A percentile compares a stretch with the other conserved stretches of the same genome.
phyloP scores from a whole-genome alignment of 2,113 vertebrate genomes.

The Oxygymnocypris stewartii region DNA sequence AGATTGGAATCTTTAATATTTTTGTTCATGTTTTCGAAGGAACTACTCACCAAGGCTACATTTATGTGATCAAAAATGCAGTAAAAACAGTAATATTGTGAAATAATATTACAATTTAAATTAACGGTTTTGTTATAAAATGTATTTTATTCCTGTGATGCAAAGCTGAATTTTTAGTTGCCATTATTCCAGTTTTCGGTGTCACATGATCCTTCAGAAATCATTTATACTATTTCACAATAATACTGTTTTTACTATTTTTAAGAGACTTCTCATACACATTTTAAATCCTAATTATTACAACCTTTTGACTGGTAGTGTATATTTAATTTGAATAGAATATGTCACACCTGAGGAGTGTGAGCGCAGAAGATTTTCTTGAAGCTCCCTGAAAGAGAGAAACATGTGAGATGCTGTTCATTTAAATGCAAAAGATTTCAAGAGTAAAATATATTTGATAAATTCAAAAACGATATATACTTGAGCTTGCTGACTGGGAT shows the following conservation, averaged over 20 bases:
- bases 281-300: neutral
- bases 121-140: neutral
- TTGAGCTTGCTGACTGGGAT: conserved; percentile 90
- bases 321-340: neutral
- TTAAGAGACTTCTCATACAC: neutral
- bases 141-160: neutral
- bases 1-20: neutral
- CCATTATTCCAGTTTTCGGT: neutral
- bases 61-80: neutral
- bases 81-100: neutral
- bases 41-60: neutral
- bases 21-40: too few relatives aligned
- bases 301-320: neutral
- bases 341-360: conserved; percentile 87
- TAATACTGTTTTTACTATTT: neutral
- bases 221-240: neutral
- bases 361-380: conserved; percentile 95
- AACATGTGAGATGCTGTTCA: conserved; percentile 9
- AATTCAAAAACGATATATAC: conserved; percentile 66
- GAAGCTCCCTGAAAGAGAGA: conserved; percentile 83
- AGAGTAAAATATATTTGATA: conserved; percentile 24
- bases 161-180: neutral
- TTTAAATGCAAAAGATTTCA: conserved; percentile 6
- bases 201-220: neutral
- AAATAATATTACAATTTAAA: neutral